These are phyloP conservation scores for Zaprionus taronus DNA, from an alignment of 1,140 invertebrate genomes.

Conservation along the genomic window DNA sequence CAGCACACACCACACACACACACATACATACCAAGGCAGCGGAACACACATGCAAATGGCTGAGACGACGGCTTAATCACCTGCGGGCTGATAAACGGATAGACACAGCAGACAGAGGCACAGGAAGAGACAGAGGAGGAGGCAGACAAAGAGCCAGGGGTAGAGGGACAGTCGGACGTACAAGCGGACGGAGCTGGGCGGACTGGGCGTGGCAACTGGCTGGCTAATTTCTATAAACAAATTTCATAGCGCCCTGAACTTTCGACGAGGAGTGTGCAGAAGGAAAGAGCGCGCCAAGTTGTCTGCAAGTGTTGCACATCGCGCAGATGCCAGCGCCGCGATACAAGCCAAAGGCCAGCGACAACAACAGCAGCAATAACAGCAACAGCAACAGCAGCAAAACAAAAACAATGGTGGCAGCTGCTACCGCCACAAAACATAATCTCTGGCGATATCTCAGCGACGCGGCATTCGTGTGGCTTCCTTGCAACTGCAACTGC, in stretches of 20 bases:
- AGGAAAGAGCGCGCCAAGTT: conserved; percentile 62
- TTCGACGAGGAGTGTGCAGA: neutral
- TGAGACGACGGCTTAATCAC: conserved; percentile 73
- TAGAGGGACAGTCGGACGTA: neutral
- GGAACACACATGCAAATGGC: conserved; percentile 47
- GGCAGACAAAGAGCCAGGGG: neutral
- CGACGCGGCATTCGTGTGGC: conserved; percentile 69
- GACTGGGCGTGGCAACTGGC: conserved; percentile 45
- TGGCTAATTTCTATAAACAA: conserved; percentile 79
- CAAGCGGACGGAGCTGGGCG: conserved; percentile 51
- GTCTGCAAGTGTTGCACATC: conserved; percentile 81
- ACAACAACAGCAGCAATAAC: conserved; percentile 44
- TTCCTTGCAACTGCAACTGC: conserved; percentile 50
- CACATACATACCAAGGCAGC: conserved; percentile 33
- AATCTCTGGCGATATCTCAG: conserved; percentile 75
- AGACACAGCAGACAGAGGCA: conserved; percentile 9
- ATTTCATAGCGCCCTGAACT: conserved; percentile 58
- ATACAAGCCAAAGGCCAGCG: conserved; percentile 77
- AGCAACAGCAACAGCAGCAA: neutral
- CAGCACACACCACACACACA: conserved; percentile 30
- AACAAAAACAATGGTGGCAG: conserved; percentile 76
- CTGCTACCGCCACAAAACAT: conserved; percentile 80
- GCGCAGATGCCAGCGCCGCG: conserved; percentile 74
- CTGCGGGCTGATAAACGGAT: conserved; percentile 68
- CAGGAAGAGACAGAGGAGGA: neutral